phyloP scores from a whole-genome alignment of 2,888 invertebrate genomes.

The Troides helena region DNA sequence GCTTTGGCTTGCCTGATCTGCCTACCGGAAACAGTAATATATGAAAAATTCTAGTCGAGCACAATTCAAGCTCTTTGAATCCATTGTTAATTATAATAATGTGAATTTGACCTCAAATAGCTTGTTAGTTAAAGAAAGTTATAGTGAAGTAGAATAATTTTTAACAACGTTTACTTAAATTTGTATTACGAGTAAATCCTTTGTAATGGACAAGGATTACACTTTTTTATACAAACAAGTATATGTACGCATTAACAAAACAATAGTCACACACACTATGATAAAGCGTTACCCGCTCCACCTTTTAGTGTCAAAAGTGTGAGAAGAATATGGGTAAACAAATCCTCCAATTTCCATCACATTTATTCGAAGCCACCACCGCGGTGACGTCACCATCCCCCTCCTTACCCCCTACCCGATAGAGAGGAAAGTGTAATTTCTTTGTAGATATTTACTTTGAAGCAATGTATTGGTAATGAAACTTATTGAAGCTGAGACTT shows the following conservation, averaged over 20 bases:
- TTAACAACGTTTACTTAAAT: too few relatives aligned
- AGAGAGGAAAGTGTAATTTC: slow-evolving; percentile 71
- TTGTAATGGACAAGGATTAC: too few relatives aligned
- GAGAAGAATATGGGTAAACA: slow-evolving; percentile 81
- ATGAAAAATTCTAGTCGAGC: too few relatives aligned
- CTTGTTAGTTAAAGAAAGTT: too few relatives aligned
- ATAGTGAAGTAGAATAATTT: too few relatives aligned
- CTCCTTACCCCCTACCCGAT: slow-evolving; percentile 45
- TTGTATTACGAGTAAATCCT: too few relatives aligned
- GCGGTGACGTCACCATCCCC: slow-evolving; percentile 56
- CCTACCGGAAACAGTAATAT: too few relatives aligned
- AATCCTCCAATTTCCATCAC: slow-evolving; percentile 81
- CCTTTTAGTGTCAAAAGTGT: slow-evolving; percentile 81
- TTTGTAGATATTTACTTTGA: slow-evolving; percentile 68
- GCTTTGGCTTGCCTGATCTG: too few relatives aligned
- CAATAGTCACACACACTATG: slow-evolving; percentile 48
- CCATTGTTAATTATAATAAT: too few relatives aligned
- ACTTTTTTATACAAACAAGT: neutral
- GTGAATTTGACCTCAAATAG: too few relatives aligned
- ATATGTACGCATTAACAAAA: slow-evolving; percentile 42
- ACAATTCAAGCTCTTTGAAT: too few relatives aligned
- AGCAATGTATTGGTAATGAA: slow-evolving; percentile 59
- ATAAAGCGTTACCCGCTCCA: slow-evolving; percentile 47
- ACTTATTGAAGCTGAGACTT: slow-evolving; percentile 52
- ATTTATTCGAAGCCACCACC: slow-evolving; percentile 72